Conservation (phyloP, 2,113 vertebrate genomes). For the Platichthys stellatus region DNA sequence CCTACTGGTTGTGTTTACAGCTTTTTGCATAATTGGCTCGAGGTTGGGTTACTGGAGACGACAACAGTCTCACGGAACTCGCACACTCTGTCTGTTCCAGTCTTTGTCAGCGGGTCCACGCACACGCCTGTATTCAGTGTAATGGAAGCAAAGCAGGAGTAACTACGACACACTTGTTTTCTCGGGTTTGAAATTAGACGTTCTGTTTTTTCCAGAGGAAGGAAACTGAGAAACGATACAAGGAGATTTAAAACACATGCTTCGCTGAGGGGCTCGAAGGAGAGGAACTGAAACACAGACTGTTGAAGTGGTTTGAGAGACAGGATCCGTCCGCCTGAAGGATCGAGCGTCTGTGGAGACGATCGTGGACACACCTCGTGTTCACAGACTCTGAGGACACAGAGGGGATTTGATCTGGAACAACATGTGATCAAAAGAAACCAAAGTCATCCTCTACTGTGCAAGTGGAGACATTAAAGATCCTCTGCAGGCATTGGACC, state of each 20-base stretch:
- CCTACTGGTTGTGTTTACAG: slow-evolving; percentile 68
- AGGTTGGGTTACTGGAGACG: slow-evolving; percentile 67
- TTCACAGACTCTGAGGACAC: neutral
- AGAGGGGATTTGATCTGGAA: neutral
- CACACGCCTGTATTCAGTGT: slow-evolving; percentile 35
- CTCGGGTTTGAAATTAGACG: slow-evolving; percentile 49
- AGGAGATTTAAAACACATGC: slow-evolving; percentile 71
- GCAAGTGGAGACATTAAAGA: neutral
- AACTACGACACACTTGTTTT: slow-evolving; percentile 57
- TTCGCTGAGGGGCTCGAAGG: slow-evolving; percentile 8
- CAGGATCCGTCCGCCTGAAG: slow-evolving; percentile 20
- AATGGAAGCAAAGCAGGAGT: slow-evolving; percentile 46
- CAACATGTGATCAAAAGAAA: neutral
- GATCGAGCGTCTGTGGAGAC: slow-evolving; percentile 7
- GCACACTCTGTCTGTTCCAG: slow-evolving; percentile 52
- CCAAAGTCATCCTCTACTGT: neutral
- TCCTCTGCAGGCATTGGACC: neutral
- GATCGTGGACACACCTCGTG: neutral
- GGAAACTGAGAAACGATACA: slow-evolving; percentile 50
- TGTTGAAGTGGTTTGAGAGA: slow-evolving; percentile 45
- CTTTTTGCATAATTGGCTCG: slow-evolving; percentile 68
- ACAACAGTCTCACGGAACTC: slow-evolving; percentile 36
- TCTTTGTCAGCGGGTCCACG: slow-evolving; percentile 49
- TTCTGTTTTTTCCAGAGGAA: slow-evolving; percentile 69
- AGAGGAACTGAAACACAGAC: slow-evolving; percentile 24